Percentiles rank a stretch among this genome's conserved stretches.
These are phyloP conservation scores for Clupea harengus DNA, from an alignment of 2,113 vertebrate genomes.

Conservation along the genomic window DNA sequence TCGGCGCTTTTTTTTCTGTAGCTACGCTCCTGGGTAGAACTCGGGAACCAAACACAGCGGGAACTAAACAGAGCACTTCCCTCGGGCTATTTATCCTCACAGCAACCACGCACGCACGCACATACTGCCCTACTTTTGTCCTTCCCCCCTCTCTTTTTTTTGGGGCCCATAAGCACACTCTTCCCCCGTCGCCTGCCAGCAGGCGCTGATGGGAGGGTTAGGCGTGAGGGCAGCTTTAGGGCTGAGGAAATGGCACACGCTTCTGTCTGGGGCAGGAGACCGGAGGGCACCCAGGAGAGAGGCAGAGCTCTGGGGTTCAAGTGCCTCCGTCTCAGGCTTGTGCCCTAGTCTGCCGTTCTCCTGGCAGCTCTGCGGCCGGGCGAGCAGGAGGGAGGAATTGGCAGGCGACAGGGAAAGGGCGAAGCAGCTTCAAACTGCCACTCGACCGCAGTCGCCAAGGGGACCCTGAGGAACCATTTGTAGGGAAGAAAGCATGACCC, in stretches of 20 bases:
- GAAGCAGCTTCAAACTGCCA: slow-evolving; percentile 21
- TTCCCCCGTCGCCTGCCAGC: background rate
- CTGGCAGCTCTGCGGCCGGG: background rate
- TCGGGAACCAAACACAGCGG: slow-evolving; percentile 45
- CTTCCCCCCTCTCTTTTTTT: background rate
- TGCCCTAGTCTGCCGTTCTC: background rate
- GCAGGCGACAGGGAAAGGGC: slow-evolving; percentile 5
- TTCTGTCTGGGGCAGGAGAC: slow-evolving; percentile 13
- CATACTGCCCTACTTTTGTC: slow-evolving; percentile 19
- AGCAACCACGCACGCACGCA: slow-evolving; percentile 24
- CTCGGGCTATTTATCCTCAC: slow-evolving; percentile 55
- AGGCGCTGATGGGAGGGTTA: background rate
- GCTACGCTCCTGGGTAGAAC: background rate
- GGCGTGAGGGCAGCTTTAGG: background rate
- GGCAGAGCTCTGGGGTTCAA: slow-evolving; percentile 9
- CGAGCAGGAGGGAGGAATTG: background rate
- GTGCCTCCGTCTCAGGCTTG: background rate
- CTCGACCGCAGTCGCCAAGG: slow-evolving; percentile 22
- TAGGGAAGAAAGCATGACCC: slow-evolving; percentile 47
- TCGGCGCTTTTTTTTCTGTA: too few species aligned
- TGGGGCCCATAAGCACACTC: slow-evolving; percentile 16
- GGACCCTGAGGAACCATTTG: slow-evolving; percentile 17
- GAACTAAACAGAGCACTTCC: slow-evolving; percentile 58
- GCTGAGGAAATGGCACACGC: slow-evolving; percentile 5
- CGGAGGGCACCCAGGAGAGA: background rate